Conservation (phyloP, 1,140 invertebrate species). For the Spodoptera litura region DNA sequence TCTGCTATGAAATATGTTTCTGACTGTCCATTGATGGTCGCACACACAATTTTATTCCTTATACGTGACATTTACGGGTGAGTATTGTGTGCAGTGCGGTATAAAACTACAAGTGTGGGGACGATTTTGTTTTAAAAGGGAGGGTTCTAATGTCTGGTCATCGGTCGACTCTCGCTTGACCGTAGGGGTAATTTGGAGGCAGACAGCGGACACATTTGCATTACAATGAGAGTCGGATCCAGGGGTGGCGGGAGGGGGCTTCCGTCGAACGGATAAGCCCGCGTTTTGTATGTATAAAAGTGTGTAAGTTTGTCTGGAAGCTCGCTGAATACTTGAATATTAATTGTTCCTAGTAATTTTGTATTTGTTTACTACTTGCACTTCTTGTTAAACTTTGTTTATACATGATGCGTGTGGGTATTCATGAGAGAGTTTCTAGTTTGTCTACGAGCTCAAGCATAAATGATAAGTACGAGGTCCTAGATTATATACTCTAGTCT, state of each 20-base stretch:
- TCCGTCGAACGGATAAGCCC: constrained; percentile 75
- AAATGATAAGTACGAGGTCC: too few species aligned
- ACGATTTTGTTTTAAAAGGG: constrained; percentile 77
- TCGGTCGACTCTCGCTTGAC: constrained; percentile 74
- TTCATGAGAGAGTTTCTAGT: neutral
- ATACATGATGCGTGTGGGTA: neutral
- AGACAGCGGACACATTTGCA: constrained; percentile 83
- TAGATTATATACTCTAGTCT: too few species aligned
- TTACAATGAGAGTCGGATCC: constrained; percentile 80
- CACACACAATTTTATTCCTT: constrained; percentile 41
- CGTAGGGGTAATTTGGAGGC: constrained; percentile 83
- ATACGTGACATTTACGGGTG: constrained; percentile 57
- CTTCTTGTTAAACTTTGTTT: neutral
- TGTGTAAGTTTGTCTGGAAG: constrained; percentile 60
- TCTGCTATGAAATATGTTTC: constrained; percentile 76
- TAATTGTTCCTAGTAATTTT: constrained; percentile 63
- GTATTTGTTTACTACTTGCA: constrained; percentile 16
- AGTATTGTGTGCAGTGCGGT: constrained; percentile 52
- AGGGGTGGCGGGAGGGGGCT: constrained; percentile 62
- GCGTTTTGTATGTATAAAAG: constrained; percentile 66
- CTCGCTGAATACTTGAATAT: constrained; percentile 65
- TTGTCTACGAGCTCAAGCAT: too few species aligned
- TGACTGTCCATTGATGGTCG: constrained; percentile 49
- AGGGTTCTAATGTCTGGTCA: constrained; percentile 80
- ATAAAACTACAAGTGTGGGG: constrained; percentile 57